Percentiles rank a stretch among this genome's conserved stretches.
Conservation (phyloP, 2,888 invertebrate species). For the Merodon equestris region DNA sequence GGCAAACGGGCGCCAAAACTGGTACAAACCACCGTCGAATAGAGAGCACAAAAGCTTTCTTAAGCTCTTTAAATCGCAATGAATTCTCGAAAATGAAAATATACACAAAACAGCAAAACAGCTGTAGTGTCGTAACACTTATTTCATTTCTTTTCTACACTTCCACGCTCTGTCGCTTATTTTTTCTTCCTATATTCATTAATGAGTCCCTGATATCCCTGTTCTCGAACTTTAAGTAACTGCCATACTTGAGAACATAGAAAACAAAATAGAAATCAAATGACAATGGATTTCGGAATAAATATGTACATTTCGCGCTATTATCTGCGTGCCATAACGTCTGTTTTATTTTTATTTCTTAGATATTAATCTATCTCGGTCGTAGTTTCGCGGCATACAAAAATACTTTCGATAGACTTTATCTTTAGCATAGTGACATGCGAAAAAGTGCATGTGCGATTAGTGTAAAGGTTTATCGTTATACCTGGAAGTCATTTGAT, state of each 20-base stretch:
- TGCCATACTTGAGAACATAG: slow-evolving; percentile 31
- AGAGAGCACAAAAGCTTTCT: slow-evolving; percentile 35
- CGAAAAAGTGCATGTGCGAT: too few relatives aligned
- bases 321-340: too few relatives aligned
- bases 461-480: too few relatives aligned
- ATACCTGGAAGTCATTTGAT: too few relatives aligned
- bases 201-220: not conserved
- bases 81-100: slow-evolving; percentile 29
- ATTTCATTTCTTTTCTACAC: not conserved
- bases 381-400: not conserved
- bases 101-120: slow-evolving; percentile 40
- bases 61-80: slow-evolving; percentile 43
- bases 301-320: too few relatives aligned
- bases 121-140: not conserved
- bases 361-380: not conserved
- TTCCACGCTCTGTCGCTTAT: slow-evolving; percentile 4
- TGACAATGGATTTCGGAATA: too few relatives aligned
- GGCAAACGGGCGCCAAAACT: slow-evolving; percentile 54
- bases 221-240: slow-evolving; percentile 2
- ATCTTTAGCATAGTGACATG: too few relatives aligned
- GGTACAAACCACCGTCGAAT: slow-evolving; percentile 5
- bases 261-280: too few relatives aligned
- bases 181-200: too few relatives aligned
- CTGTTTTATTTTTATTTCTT: not conserved
- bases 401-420: too few relatives aligned